phyloP scores from a whole-genome alignment of 2,888 invertebrate species.

The Drosophila mercatorum region DNA sequence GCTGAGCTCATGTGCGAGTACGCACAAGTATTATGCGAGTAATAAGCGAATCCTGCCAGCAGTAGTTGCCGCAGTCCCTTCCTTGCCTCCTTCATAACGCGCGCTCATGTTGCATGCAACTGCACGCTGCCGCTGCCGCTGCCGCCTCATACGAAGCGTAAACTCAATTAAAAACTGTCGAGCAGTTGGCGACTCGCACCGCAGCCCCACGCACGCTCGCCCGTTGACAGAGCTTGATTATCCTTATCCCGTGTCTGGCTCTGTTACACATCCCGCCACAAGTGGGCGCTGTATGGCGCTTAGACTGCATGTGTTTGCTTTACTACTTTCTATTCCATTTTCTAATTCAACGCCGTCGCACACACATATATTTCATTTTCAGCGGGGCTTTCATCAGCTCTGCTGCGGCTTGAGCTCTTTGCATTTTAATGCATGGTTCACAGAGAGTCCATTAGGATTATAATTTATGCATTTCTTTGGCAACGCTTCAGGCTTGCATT shows the following conservation, averaged over 20 bases:
- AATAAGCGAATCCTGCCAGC: slow-evolving; percentile 33
- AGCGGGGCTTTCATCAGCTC: slow-evolving; percentile 5
- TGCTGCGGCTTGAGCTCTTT: slow-evolving; percentile 4
- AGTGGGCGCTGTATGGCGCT: slow-evolving; percentile 19
- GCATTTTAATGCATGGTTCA: slow-evolving; percentile 4
- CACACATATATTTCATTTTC: slow-evolving; percentile 3
- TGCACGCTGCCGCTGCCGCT: slow-evolving; percentile 11
- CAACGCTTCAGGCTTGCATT: slow-evolving; percentile 4
- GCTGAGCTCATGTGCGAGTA: slow-evolving; percentile 55
- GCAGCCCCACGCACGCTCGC: neutral
- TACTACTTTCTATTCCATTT: slow-evolving; percentile 20
- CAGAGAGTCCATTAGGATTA: slow-evolving; percentile 28
- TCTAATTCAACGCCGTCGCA: slow-evolving; percentile 22
- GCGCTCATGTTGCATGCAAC: slow-evolving; percentile 44
- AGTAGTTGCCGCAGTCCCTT: slow-evolving; percentile 18
- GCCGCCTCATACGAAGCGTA: slow-evolving; percentile 63
- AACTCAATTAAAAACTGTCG: slow-evolving; percentile 79
- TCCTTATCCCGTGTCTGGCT: slow-evolving; percentile 50
- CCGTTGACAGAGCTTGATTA: slow-evolving; percentile 70
- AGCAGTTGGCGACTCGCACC: slow-evolving; percentile 39
- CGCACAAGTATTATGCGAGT: slow-evolving; percentile 14
- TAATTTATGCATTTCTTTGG: slow-evolving; percentile 14
- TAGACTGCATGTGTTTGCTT: slow-evolving; percentile 48
- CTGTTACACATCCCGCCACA: slow-evolving; percentile 48
- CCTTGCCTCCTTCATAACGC: slow-evolving; percentile 57